phyloP scores from a whole-genome alignment of 2,888 invertebrate species.

The Conops quadrifasciatus region DNA sequence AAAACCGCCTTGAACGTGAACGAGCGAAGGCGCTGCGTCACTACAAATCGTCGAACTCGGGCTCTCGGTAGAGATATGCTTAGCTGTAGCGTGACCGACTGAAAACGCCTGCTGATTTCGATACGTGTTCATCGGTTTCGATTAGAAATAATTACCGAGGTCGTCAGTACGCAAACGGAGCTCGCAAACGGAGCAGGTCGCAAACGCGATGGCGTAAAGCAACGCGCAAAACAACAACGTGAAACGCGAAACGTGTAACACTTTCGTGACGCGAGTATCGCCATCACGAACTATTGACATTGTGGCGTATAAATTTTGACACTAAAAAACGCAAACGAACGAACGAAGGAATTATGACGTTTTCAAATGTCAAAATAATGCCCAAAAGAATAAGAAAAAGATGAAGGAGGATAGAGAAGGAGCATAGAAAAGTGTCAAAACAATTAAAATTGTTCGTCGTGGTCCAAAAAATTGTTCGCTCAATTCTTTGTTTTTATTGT shows the following conservation, averaged over 20 bases:
- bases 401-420: no score
- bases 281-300: no score
- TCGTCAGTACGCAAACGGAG: slow-evolving; percentile 56
- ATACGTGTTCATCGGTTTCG: not conserved
- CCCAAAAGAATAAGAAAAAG: no score
- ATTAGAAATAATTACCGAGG: slow-evolving; percentile 37
- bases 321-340: no score
- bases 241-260: not conserved
- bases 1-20: slow-evolving; percentile 39
- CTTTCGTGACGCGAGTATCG: slow-evolving; percentile 5
- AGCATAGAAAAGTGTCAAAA: no score
- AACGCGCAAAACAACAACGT: not conserved
- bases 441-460: no score
- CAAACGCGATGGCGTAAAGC: not conserved
- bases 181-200: slow-evolving; percentile 12
- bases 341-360: no score
- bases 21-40: slow-evolving; percentile 13
- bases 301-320: no score
- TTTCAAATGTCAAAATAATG: no score
- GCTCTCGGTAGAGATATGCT: not conserved
- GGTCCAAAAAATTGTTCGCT: not conserved
- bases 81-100: not conserved
- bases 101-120: not conserved
- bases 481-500: not conserved
- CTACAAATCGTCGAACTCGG: not conserved